A percentile compares a stretch with the other conserved stretches of the same genome.
Conservation (phyloP, 37 sponge, comb jelly and placozoan genomes). For the Spongia lamella region DNA sequence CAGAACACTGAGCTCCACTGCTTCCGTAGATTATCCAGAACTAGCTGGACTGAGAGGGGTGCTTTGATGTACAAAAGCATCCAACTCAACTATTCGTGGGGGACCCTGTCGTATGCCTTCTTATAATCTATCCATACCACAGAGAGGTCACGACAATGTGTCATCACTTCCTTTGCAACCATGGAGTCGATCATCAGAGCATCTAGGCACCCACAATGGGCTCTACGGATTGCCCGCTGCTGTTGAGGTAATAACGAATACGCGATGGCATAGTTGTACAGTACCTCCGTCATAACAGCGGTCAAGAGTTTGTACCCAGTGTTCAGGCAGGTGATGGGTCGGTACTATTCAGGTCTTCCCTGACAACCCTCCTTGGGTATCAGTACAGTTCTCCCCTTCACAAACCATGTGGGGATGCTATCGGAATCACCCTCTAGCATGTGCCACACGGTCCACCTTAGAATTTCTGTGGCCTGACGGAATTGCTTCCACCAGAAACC, state of each 20-base stretch:
- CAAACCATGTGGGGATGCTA: conserved; percentile 3
- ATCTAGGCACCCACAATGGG: conserved; percentile 9
- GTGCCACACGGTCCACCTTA: background rate
- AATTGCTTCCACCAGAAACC: conserved; percentile 2
- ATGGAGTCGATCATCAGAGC: background rate
- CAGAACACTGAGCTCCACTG: background rate
- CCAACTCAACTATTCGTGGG: conserved; percentile 18
- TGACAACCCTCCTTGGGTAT: conserved; percentile 41
- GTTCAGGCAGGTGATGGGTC: conserved; percentile 39
- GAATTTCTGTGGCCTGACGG: background rate
- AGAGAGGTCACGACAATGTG: background rate
- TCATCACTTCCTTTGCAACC: background rate
- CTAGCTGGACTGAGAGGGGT: no score
- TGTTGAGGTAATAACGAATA: background rate
- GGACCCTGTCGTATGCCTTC: conserved; percentile 22
- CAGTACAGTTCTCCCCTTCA: conserved; percentile 6
- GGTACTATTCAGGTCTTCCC: conserved; percentile 10
- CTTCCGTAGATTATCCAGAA: background rate
- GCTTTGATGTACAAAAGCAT: no score
- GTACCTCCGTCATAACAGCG: no score
- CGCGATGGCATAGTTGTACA: no score
- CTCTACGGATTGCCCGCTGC: background rate
- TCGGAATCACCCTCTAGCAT: background rate
- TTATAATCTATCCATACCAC: conserved; percentile 14
- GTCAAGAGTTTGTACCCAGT: conserved; percentile 33